phyloP scores from a whole-genome alignment of 2,113 vertebrate species.

The Gallinago paraguaiae region DNA sequence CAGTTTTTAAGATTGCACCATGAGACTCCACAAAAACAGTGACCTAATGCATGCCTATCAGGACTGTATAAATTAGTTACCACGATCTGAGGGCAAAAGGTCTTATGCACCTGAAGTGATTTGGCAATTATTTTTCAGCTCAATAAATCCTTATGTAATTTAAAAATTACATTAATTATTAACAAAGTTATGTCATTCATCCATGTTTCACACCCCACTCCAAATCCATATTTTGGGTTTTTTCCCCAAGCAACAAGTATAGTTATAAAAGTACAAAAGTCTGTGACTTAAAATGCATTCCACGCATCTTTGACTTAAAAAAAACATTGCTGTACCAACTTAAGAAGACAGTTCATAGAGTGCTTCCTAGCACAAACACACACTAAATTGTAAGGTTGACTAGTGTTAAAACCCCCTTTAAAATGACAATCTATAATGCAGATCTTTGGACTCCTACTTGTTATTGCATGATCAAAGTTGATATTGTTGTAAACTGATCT shows the following conservation, averaged over 20 bases:
- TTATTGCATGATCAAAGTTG: background rate
- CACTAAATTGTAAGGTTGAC: background rate
- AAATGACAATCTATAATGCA: background rate
- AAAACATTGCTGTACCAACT: background rate
- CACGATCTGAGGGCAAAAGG: background rate
- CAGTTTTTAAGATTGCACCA: background rate
- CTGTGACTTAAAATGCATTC: background rate
- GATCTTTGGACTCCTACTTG: background rate
- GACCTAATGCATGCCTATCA: background rate
- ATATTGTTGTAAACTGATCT: background rate
- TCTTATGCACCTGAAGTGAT: background rate
- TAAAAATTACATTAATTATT: background rate
- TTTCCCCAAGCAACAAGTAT: background rate
- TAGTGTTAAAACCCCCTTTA: background rate
- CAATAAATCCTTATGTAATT: background rate
- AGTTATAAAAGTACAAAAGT: background rate
- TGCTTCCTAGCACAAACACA: background rate
- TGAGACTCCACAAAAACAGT: background rate
- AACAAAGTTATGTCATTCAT: background rate
- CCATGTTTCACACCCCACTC: background rate
- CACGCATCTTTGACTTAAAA: background rate
- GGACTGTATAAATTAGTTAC: background rate
- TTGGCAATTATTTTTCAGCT: background rate
- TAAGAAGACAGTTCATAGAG: background rate
- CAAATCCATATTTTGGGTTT: background rate